These are phyloP conservation scores for Halyomorpha halys DNA, from an alignment of 1,140 invertebrate species.

Conservation along the genomic window DNA sequence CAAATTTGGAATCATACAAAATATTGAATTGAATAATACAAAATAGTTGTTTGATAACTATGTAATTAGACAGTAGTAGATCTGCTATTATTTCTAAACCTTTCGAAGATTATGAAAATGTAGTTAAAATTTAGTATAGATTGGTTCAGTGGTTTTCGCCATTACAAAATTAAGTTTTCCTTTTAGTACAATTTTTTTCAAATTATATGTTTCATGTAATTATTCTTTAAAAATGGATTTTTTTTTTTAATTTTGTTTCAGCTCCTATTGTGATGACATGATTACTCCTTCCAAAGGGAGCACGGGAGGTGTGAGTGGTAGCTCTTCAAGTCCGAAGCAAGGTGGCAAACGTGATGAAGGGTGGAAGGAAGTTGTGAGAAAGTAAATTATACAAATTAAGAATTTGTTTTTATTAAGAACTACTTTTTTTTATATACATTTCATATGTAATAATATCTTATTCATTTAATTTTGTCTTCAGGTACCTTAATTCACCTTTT, in stretches of 20 bases:
- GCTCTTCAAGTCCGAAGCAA: conserved; percentile 57
- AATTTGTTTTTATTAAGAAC: not conserved
- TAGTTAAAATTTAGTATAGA: too few species aligned
- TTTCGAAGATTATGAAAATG: too few species aligned
- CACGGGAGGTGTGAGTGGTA: conserved; percentile 27
- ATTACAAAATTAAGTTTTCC: too few species aligned
- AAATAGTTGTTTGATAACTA: too few species aligned
- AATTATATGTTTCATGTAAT: too few species aligned
- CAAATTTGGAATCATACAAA: too few species aligned
- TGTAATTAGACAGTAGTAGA: too few species aligned
- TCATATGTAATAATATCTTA: conserved; percentile 12
- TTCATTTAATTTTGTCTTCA: conserved; percentile 20
- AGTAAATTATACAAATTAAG: conserved; percentile 39
- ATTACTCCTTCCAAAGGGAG: not conserved
- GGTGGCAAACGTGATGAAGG: conserved; percentile 74
- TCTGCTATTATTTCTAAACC: too few species aligned
- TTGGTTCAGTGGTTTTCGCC: too few species aligned
- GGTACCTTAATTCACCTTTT: conserved; percentile 39
- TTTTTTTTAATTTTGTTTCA: conserved; percentile 22
- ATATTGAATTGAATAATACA: too few species aligned
- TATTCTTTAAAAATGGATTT: not conserved
- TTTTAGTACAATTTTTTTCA: too few species aligned
- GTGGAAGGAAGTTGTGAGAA: conserved; percentile 93
- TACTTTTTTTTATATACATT: not conserved
- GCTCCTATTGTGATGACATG: conserved; percentile 18